A percentile compares a stretch with the other conserved stretches of the same genome.
Conservation (phyloP, 2,888 invertebrate genomes). For the Volucella inflata region DNA sequence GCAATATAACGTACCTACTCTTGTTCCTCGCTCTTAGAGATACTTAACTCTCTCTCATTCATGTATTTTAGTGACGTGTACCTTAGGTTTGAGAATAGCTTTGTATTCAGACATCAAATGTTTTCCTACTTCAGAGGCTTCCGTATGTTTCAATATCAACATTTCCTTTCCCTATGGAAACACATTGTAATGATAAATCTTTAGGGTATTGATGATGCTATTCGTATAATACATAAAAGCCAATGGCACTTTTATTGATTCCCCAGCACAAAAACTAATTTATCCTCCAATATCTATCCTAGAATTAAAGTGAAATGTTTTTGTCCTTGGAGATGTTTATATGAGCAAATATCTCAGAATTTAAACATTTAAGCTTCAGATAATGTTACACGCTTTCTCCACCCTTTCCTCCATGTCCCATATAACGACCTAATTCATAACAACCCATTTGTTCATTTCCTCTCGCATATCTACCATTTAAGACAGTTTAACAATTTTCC, state of each 20-base stretch:
- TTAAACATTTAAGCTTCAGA: not conserved
- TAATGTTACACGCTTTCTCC: not conserved
- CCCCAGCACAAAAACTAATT: not conserved
- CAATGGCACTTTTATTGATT: not conserved
- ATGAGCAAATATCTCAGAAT: too few relatives aligned
- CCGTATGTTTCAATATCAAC: too few relatives aligned
- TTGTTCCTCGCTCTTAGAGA: too few relatives aligned
- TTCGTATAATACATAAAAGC: not conserved
- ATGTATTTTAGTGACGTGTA: too few relatives aligned
- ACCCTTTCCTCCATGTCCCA: not conserved
- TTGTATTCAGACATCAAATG: too few relatives aligned
- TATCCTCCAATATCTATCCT: not conserved
- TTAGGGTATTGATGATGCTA: not conserved
- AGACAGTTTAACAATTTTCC: slow-evolving; percentile 34
- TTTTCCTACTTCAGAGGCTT: too few relatives aligned
- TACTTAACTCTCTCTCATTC: too few relatives aligned
- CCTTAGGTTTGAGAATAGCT: too few relatives aligned
- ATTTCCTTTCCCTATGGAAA: too few relatives aligned
- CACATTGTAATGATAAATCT: too few relatives aligned
- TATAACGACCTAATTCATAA: slow-evolving; percentile 33
- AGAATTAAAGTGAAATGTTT: not conserved
- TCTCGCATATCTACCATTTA: not conserved
- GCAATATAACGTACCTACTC: too few relatives aligned
- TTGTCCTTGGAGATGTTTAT: too few relatives aligned
- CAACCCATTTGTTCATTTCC: slow-evolving; percentile 37